These are phyloP conservation scores for Brotula barbata DNA, from an alignment of 2,797 vertebrate genomes.

Conservation along the genomic window DNA sequence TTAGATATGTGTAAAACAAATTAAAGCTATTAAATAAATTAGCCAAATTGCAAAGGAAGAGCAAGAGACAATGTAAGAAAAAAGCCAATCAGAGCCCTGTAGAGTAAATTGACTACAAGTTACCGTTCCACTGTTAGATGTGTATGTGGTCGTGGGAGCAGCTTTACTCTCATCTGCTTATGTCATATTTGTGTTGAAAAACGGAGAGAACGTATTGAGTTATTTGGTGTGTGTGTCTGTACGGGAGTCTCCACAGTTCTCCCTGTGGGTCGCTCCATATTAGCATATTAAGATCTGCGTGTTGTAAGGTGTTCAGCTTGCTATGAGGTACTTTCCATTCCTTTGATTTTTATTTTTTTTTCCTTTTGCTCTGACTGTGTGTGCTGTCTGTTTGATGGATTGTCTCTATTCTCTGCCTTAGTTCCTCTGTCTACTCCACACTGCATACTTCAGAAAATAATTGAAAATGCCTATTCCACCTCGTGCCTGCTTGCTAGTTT, in stretches of 20 bases:
- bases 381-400: slow-evolving; percentile 71
- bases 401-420: slow-evolving; percentile 59
- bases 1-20: too few relatives aligned
- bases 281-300: slow-evolving; percentile 42
- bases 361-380: slow-evolving; percentile 40
- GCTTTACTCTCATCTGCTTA: background rate
- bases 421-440: slow-evolving; percentile 51
- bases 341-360: slow-evolving; percentile 12
- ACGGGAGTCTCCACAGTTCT: slow-evolving; percentile 4
- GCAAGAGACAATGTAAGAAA: too few relatives aligned
- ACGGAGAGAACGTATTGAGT: background rate
- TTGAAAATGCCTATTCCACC: slow-evolving; percentile 62
- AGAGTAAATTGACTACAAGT: too few relatives aligned
- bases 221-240: background rate
- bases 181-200: slow-evolving; percentile 8
- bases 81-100: too few relatives aligned
- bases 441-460: slow-evolving; percentile 64
- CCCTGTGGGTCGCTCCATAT: slow-evolving; percentile 23
- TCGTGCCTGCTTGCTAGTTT: slow-evolving; percentile 37
- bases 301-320: slow-evolving; percentile 30
- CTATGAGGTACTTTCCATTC: slow-evolving; percentile 22
- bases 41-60: too few relatives aligned
- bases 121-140: too few relatives aligned
- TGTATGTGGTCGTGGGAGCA: too few relatives aligned
- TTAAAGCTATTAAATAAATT: too few relatives aligned